phyloP scores from a whole-genome alignment of 2,888 invertebrate genomes.

The Stenodema calcarata region DNA sequence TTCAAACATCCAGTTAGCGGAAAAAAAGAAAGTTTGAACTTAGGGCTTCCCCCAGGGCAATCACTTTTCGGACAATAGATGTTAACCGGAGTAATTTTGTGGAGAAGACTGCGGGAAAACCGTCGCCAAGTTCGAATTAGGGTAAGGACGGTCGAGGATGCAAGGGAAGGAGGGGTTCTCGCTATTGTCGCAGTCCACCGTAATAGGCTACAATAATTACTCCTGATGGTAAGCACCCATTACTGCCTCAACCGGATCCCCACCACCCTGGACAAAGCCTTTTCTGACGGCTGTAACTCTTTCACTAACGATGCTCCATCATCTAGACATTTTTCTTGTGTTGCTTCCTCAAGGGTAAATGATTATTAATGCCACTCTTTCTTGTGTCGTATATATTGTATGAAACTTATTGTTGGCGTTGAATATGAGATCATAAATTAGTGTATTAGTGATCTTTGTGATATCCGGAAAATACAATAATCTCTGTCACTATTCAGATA shows the following conservation, averaged over 20 bases:
- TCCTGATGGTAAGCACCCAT: slow-evolving; percentile 38
- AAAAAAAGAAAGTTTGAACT: slow-evolving; percentile 13
- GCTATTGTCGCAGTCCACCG: slow-evolving; percentile 20
- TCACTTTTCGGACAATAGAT: slow-evolving; percentile 12
- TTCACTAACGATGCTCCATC: neutral
- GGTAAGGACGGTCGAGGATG: neutral
- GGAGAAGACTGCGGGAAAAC: slow-evolving; percentile 11
- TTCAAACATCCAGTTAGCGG: neutral
- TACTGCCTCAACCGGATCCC: neutral
- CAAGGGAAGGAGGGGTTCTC: neutral
- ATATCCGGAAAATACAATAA: too few relatives aligned
- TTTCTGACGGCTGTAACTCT: neutral
- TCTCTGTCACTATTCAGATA: too few relatives aligned
- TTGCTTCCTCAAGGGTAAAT: neutral
- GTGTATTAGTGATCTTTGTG: too few relatives aligned
- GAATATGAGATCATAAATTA: neutral
- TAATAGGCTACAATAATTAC: slow-evolving; percentile 39
- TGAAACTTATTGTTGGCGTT: neutral
- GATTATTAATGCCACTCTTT: neutral
- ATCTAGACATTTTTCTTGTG: neutral
- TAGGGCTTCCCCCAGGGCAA: slow-evolving; percentile 2
- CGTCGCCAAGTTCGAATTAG: neutral
- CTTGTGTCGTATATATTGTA: neutral
- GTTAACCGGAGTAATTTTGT: slow-evolving; percentile 24
- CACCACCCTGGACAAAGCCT: neutral